Conservation (phyloP, 1,140 invertebrate genomes). For the Dolichoris vasculosae region DNA sequence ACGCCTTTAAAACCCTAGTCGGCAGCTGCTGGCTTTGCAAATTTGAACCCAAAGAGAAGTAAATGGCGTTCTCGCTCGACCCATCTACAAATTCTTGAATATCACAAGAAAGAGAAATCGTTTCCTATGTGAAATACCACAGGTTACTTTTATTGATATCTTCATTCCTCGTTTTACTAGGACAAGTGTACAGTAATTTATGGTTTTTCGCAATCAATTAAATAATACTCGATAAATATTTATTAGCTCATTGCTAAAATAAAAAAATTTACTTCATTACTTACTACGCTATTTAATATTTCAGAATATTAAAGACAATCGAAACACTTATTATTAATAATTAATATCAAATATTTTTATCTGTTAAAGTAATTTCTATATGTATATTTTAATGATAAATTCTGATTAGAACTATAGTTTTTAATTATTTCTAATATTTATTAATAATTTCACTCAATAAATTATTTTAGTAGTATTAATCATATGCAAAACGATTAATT, state of each 20-base stretch:
- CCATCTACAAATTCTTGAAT: constrained; percentile 74
- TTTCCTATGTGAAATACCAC: background rate
- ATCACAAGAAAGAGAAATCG: constrained; percentile 51
- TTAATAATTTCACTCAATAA: no score
- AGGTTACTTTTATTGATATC: background rate
- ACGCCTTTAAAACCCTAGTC: constrained; percentile 58
- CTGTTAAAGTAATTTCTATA: no score
- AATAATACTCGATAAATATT: background rate
- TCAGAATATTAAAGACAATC: background rate
- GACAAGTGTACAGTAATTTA: background rate
- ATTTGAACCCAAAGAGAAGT: constrained; percentile 78
- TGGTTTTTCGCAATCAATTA: background rate
- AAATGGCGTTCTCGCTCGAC: constrained; percentile 76
- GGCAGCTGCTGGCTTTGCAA: constrained; percentile 75
- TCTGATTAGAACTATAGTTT: no score
- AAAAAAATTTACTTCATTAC: background rate
- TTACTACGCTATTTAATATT: background rate
- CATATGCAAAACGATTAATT: no score
- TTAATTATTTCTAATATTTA: no score
- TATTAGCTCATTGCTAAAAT: background rate
- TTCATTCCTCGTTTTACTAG: background rate
- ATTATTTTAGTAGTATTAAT: no score
- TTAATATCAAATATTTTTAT: no score
- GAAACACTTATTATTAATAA: no score
- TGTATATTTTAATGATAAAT: no score